These are phyloP conservation scores for Irena cyanogastra DNA, from an alignment of 2,113 vertebrate species.

Conservation along the genomic window DNA sequence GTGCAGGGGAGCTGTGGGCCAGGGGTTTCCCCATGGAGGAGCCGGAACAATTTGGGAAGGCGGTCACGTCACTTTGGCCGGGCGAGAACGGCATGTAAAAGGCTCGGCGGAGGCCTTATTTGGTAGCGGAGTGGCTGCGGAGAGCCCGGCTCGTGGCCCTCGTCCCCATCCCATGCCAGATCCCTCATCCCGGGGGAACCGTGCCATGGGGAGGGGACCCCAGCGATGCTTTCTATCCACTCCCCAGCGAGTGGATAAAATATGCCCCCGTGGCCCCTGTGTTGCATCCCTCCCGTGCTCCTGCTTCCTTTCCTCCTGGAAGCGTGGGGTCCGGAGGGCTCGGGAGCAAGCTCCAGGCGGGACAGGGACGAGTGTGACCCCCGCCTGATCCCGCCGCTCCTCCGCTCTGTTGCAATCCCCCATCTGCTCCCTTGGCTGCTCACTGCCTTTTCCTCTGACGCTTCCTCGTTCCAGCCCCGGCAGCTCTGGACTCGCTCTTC, in stretches of 20 bases:
- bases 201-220: background rate
- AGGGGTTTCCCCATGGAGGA: background rate
- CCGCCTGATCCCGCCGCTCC: background rate
- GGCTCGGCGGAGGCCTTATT: conserved; percentile 40
- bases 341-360: background rate
- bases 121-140: background rate
- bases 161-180: background rate
- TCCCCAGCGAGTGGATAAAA: background rate
- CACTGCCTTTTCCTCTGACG: background rate
- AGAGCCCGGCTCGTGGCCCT: background rate
- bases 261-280: background rate
- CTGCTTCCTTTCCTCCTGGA: background rate
- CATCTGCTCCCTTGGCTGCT: background rate
- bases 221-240: background rate
- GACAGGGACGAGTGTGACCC: background rate
- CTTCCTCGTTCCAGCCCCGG: conserved; percentile 35
- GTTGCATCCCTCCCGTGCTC: background rate
- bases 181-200: background rate
- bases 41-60: background rate
- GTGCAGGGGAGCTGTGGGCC: background rate
- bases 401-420: conserved; percentile 15
- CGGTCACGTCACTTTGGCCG: background rate
- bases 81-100: conserved; percentile 18
- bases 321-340: background rate
- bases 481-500: background rate